Conservation (phyloP, 2,797 vertebrate genomes). For the Cyclopterus lumpus region DNA sequence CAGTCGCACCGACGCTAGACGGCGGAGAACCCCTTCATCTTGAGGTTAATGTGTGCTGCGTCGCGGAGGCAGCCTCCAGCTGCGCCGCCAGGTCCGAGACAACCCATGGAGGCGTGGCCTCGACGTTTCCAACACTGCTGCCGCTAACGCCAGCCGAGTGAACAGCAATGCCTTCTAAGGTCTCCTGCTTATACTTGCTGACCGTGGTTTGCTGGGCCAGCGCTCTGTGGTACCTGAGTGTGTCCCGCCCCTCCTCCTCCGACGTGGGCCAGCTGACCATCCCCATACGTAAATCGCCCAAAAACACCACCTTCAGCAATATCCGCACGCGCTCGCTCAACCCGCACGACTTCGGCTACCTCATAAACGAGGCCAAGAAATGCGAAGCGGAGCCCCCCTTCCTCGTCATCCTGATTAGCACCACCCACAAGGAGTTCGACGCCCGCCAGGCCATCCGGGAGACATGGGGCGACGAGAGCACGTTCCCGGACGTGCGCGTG, state of each 20-base stretch:
- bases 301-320: constrained; percentile 93
- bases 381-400: constrained; percentile 91
- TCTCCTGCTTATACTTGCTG: constrained; percentile 96
- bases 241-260: constrained; percentile 92
- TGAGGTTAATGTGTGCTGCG: constrained; percentile 77
- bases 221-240: constrained; percentile 97
- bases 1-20: constrained; percentile 26
- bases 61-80: constrained; percentile 83
- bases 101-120: constrained; percentile 77
- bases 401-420: constrained; percentile 97
- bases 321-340: constrained; percentile 97
- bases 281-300: constrained; percentile 83
- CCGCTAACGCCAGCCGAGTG: constrained; percentile 62
- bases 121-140: constrained; percentile 70
- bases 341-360: constrained; percentile 94
- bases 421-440: constrained; percentile 98
- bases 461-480: constrained; percentile 97
- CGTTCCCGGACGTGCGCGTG: constrained; percentile 91
- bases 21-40: constrained; percentile 45
- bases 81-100: constrained; percentile 78
- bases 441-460: constrained; percentile 97
- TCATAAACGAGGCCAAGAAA: constrained; percentile 95
- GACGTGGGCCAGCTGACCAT: constrained; percentile 89
- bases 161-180: constrained; percentile 95
- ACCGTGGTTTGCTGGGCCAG: constrained; percentile 99